Evolutionary conservation across 1,140 invertebrate genomes (phyloP).

Genomic region (Drepana arcuata): DNA sequence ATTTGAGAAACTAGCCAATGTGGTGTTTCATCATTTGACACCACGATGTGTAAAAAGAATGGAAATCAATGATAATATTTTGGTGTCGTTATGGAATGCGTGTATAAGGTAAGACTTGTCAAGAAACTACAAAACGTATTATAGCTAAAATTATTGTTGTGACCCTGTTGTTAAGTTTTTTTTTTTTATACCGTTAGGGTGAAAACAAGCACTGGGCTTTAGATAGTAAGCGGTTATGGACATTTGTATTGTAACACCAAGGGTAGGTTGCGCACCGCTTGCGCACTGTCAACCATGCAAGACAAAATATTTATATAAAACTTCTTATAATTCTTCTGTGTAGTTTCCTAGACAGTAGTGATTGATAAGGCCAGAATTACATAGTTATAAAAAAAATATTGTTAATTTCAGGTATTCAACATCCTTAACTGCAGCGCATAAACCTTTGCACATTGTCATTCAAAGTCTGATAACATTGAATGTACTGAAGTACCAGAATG

Average conservation of each 20-base stretch:
- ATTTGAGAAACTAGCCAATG: constrained; percentile 27
- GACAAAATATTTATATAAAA: too few species aligned
- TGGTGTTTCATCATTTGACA: constrained; percentile 23
- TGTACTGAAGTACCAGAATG: constrained; percentile 28
- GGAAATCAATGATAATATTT: constrained; percentile 16
- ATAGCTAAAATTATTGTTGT: too few species aligned
- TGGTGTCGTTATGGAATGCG: constrained; percentile 46
- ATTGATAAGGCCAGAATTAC: too few species aligned
- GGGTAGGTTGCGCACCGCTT: too few species aligned
- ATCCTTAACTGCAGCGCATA: constrained; percentile 23
- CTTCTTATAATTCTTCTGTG: constrained; percentile 1
- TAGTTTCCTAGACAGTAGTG: too few species aligned
- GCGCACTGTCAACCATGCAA: too few species aligned
- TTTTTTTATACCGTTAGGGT: too few species aligned
- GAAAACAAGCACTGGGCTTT: too few species aligned
- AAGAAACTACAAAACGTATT: too few species aligned
- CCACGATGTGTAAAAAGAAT: neutral
- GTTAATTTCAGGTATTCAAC: constrained; percentile 43
- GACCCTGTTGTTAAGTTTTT: too few species aligned
- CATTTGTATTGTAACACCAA: too few species aligned
- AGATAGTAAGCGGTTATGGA: too few species aligned
- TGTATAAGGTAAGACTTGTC: constrained; percentile 53
- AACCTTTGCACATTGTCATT: constrained; percentile 38
- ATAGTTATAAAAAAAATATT: constrained; percentile 4
- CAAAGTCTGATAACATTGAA: constrained; percentile 26